A percentile compares a stretch with the other conserved stretches of the same genome.
Conservation (phyloP, 2,113 vertebrate genomes). For the Pyrgilauda ruficollis region DNA sequence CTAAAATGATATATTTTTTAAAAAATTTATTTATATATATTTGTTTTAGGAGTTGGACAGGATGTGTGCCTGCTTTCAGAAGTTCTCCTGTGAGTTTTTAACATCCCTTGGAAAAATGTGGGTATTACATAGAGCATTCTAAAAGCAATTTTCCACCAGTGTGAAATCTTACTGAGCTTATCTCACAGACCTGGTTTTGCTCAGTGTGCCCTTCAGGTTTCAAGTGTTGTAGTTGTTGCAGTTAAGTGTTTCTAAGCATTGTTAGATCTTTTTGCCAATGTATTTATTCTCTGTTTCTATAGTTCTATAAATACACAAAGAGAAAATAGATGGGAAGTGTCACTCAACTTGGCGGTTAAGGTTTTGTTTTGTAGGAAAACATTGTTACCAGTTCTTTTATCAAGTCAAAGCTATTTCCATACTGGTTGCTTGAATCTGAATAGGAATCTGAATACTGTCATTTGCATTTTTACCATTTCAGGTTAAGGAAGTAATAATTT, state of each 20-base stretch:
- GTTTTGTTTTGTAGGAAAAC: neutral
- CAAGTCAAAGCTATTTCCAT: neutral
- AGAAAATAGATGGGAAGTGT: neutral
- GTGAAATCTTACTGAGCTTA: neutral
- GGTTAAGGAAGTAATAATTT: neutral
- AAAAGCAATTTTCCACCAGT: neutral
- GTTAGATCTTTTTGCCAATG: neutral
- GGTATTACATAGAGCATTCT: neutral
- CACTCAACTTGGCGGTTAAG: neutral
- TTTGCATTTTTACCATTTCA: neutral
- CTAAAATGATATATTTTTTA: neutral
- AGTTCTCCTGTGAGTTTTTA: neutral
- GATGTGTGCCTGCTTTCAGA: neutral
- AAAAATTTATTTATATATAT: neutral
- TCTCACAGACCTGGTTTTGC: neutral
- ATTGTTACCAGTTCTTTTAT: neutral
- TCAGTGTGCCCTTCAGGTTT: neutral
- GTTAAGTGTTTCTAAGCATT: neutral
- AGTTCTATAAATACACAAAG: neutral
- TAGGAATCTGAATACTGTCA: neutral
- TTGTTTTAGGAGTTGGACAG: neutral
- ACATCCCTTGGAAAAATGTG: neutral
- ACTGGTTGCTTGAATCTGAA: neutral
- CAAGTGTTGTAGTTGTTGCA: neutral
- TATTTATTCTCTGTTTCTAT: neutral